A percentile compares a stretch with the other conserved stretches of the same genome.
Conservation (phyloP, 1,140 invertebrate genomes). For the Drosophila littoralis region DNA sequence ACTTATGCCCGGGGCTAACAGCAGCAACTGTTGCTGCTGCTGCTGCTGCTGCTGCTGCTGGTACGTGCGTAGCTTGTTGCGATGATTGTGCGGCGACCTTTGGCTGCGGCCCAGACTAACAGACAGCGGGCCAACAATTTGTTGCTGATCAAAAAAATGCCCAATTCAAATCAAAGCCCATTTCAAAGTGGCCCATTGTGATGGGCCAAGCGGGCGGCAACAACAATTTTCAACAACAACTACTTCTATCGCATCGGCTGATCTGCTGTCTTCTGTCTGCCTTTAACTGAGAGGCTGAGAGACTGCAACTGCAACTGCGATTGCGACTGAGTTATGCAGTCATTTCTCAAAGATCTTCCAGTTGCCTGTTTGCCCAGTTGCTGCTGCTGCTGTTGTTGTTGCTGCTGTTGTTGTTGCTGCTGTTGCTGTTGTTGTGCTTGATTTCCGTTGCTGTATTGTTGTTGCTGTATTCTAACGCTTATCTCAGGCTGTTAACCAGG, state of each 20-base stretch:
- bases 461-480: conserved; percentile 58
- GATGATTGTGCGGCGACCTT: conserved; percentile 38
- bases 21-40: conserved; percentile 9
- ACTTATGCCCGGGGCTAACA: conserved; percentile 31
- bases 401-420: conserved; percentile 22
- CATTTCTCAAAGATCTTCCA: conserved; percentile 51
- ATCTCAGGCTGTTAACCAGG: conserved; percentile 67
- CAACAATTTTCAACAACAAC: conserved; percentile 12
- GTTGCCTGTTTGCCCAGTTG: conserved; percentile 17
- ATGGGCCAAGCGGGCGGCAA: conserved; percentile 31
- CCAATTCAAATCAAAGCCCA: conserved; percentile 47
- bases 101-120: not conserved
- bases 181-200: conserved; percentile 42
- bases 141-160: conserved; percentile 13
- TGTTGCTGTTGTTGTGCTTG: conserved; percentile 33
- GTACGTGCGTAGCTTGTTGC: conserved; percentile 44
- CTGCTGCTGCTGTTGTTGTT: conserved; percentile 14
- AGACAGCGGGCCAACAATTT: conserved; percentile 17
- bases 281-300: conserved; percentile 22
- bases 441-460: conserved; percentile 45
- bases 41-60: not conserved
- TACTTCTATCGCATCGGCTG: conserved; percentile 30
- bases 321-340: conserved; percentile 47
- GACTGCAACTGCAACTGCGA: conserved; percentile 1
- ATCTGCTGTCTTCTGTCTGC: conserved; percentile 35